These are phyloP conservation scores for Oncorhynchus tshawytscha DNA, from an alignment of 2,113 vertebrate genomes.

Conservation along the genomic window DNA sequence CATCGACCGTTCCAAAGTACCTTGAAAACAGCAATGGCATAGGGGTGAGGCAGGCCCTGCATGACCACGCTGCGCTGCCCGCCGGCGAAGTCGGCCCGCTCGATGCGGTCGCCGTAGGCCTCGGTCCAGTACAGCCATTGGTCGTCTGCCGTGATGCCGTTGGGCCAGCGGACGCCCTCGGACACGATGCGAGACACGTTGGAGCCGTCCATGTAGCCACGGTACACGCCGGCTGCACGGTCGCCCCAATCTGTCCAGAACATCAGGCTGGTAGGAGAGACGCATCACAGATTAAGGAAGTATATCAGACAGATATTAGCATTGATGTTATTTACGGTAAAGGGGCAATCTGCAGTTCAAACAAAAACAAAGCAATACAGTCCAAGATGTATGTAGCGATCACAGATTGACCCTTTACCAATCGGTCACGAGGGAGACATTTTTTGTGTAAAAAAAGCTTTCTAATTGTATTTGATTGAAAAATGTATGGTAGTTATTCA, in stretches of 20 bases:
- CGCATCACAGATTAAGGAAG: not conserved
- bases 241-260: slow-evolving; percentile 99
- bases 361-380: too few species aligned
- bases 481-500: too few species aligned
- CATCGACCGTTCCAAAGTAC: slow-evolving; percentile 46
- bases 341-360: too few species aligned
- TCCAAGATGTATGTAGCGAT: too few species aligned
- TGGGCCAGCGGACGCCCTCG: slow-evolving; percentile 92
- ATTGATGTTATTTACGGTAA: too few species aligned
- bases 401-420: too few species aligned
- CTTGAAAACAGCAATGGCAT: slow-evolving; percentile 96
- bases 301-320: too few species aligned
- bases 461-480: too few species aligned
- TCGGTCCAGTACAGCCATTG: slow-evolving; percentile 98
- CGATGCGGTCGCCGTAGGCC: slow-evolving; percentile 93
- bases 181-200: slow-evolving; percentile 79
- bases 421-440: too few species aligned
- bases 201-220: slow-evolving; percentile 90
- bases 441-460: not conserved
- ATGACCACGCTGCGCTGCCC: slow-evolving; percentile 84
- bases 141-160: slow-evolving; percentile 89
- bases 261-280: slow-evolving; percentile 81
- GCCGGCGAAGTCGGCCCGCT: slow-evolving; percentile 84
- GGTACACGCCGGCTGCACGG: slow-evolving; percentile 85
- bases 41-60: slow-evolving; percentile 93